A percentile compares a stretch with the other conserved stretches of the same genome.
phyloP scores from a whole-genome alignment of 92 coral and sea anemone genomes.

The Zoanthus solanderi region DNA sequence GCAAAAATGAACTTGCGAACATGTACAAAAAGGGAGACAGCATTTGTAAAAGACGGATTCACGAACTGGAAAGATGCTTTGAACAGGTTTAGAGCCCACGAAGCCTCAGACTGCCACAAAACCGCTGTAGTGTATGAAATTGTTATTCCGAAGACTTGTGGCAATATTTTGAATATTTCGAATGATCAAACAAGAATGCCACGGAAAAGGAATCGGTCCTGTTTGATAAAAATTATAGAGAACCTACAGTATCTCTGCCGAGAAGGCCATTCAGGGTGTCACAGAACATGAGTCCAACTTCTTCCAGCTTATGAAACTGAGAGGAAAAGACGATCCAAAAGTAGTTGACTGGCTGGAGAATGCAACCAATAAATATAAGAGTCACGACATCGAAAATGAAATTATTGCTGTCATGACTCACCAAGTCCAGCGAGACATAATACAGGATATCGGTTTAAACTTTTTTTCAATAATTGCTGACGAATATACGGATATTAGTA shows the following conservation, averaged over 20 bases:
- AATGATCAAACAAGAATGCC: constrained; percentile 39
- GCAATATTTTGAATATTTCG: constrained; percentile 45
- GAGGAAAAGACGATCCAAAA: constrained; percentile 65
- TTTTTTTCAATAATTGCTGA: constrained; percentile 69
- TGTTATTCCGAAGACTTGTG: constrained; percentile 30
- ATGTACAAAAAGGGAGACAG: constrained; percentile 24
- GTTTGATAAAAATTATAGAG: constrained; percentile 63
- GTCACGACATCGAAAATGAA: constrained; percentile 67
- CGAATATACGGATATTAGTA: constrained; percentile 69
- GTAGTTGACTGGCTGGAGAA: constrained; percentile 33
- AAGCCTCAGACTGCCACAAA: constrained; percentile 41
- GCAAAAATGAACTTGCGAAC: constrained; percentile 44
- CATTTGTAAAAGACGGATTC: constrained; percentile 37
- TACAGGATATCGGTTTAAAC: background rate
- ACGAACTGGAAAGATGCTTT: constrained; percentile 45
- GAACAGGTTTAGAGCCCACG: constrained; percentile 38
- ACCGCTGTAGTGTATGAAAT: constrained; percentile 36
- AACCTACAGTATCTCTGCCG: constrained; percentile 66
- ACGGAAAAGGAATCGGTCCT: constrained; percentile 34
- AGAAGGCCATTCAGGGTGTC: constrained; percentile 68
- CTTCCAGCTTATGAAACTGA: constrained; percentile 63
- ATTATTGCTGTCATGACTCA: constrained; percentile 63
- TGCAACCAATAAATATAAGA: background rate
- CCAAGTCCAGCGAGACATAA: constrained; percentile 38
- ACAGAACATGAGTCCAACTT: constrained; percentile 67